Evolutionary conservation across 2,113 vertebrate species (phyloP).

Genomic region (Ctenomys sociabilis): DNA sequence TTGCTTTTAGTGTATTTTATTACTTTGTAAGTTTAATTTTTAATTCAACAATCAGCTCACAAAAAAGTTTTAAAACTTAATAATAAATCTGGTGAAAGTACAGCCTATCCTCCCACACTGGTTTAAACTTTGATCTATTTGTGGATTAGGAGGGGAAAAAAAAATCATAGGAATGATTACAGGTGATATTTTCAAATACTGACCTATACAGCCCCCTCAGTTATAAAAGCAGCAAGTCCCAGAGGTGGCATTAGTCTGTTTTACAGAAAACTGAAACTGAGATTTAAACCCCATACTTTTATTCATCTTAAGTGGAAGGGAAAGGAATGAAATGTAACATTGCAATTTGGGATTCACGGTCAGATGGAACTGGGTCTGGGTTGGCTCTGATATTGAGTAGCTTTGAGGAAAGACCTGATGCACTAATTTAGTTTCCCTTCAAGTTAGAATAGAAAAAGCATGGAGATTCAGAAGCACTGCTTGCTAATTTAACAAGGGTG

Average conservation of each 20-base stretch:
- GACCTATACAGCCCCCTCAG: neutral
- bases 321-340: neutral
- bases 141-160: neutral
- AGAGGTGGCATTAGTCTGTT: neutral
- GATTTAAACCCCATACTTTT: slow-evolving; percentile 25
- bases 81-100: neutral
- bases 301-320: neutral
- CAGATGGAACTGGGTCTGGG: neutral
- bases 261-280: slow-evolving; percentile 50
- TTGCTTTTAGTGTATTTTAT: neutral
- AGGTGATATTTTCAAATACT: neutral
- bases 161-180: neutral
- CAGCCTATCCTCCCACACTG: neutral
- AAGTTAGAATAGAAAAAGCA: neutral
- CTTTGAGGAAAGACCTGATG: neutral
- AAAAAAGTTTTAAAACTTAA: neutral
- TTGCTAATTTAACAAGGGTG: neutral
- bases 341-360: slow-evolving; percentile 30
- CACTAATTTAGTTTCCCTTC: neutral
- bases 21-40: slow-evolving; percentile 34
- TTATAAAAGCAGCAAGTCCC: neutral
- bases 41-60: neutral
- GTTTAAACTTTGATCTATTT: neutral
- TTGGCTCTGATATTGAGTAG: neutral
- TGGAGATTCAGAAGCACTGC: neutral